Evolutionary conservation across 2,797 vertebrate genomes (phyloP).

Genomic region (Cetoscarus ocellatus): DNA sequence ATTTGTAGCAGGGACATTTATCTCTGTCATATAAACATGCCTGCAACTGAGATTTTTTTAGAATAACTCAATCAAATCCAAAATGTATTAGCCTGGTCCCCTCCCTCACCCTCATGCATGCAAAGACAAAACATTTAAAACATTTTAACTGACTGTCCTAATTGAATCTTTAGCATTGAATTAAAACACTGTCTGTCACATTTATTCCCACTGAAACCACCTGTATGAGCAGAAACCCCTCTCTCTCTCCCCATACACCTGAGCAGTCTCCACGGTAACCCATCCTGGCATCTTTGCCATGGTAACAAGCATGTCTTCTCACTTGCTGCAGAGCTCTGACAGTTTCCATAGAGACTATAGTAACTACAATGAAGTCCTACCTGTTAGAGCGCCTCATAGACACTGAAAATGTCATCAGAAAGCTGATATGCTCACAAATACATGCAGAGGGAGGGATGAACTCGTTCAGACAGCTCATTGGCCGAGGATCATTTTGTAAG

Average conservation of each 20-base stretch:
- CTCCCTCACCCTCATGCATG: no score
- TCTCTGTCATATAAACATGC: no score
- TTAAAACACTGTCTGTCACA: no score
- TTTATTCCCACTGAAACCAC: conserved; percentile 43
- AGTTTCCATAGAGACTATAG: conserved; percentile 81
- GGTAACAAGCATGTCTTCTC: conserved; percentile 73
- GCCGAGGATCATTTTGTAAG: neutral
- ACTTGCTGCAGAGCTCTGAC: conserved; percentile 49
- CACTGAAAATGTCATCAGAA: conserved; percentile 5
- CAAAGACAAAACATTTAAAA: no score
- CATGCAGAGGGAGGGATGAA: neutral
- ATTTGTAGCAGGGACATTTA: no score
- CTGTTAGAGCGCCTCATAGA: conserved; percentile 8
- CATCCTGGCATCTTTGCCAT: conserved; percentile 72
- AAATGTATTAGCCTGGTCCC: no score
- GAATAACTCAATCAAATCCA: no score
- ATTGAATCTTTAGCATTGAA: no score
- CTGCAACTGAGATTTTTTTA: no score
- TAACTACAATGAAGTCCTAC: conserved; percentile 43
- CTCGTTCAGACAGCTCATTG: neutral
- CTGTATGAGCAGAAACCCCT: conserved; percentile 66
- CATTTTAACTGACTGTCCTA: no score
- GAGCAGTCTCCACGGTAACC: conserved; percentile 71
- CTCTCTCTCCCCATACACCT: conserved; percentile 31
- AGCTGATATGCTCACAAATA: conserved; percentile 1